Base-by-base conservation (phyloP, 2,797 vertebrate species). In the Clarias fuscus region DNA sequence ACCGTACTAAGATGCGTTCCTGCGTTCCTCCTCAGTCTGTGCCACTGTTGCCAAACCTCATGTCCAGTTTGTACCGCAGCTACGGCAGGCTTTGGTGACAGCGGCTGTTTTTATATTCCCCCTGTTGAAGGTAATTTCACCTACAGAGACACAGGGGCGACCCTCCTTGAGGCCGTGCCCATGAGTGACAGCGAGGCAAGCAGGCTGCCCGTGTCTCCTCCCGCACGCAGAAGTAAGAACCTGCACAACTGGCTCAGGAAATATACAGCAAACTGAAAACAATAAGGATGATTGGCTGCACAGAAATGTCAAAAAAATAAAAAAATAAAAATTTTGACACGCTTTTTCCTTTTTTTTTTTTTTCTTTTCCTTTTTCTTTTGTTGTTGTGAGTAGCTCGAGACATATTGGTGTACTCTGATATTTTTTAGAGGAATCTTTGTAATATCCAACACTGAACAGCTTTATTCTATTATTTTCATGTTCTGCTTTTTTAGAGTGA, bases 91-190 rank as follows among this genome's bases (percentile, higher is more conserved):
- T 82, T 84, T 86, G 90, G 87, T 90, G 91, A 91, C 90, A 86
- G 77, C 84, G 87, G 82, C 81, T 88, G 75, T 91, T 84, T 92
- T 90, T 92, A 90, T 91, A 87, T 90, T 87, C 83, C 89, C 89
- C 87, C 86, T 40, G 85, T 87, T 82, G 65, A 93, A 93, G 92
- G 92, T 90, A 94, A 92, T 93, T 93, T 92, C 90, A 93, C 84
- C 92, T 93, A 91, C 92, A 93, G 90, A 92, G 92, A 92, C 75
- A 92, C 90, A 86, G 91, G 91, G 85, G 83, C 89, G 89, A 91
- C 91, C 89, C 91, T 93, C 84, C 89, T 92, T 87, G 92, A 93
- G 86, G 86, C 88, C 87, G 89, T 90, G 84, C 90, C 90, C 83
- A 87, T 91, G 89, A 91, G 90, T 83, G 91, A 93, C 89, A 89